Percentiles rank a stretch among this genome's conserved stretches.
These are phyloP conservation scores for Lucilia cuprina DNA, from an alignment of 1,140 invertebrate genomes.

Conservation along the genomic window DNA sequence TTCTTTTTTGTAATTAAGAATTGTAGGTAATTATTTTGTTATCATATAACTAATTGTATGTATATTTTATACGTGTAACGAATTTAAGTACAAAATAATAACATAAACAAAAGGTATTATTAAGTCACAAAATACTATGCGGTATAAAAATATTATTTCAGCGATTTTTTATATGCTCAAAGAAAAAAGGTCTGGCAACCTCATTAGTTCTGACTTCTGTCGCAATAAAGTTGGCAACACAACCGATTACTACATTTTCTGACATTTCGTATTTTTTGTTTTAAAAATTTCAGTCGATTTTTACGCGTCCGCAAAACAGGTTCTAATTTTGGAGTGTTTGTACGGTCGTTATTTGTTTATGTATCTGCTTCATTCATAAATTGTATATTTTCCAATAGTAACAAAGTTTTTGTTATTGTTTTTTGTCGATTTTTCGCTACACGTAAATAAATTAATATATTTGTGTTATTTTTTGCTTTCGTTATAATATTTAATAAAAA, in stretches of 20 bases:
- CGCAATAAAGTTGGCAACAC: background rate
- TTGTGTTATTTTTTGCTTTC: background rate
- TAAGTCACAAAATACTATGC: too few species aligned
- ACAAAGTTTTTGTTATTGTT: background rate
- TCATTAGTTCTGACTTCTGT: too few species aligned
- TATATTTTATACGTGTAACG: too few species aligned
- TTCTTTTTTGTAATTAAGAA: too few species aligned
- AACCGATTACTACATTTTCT: background rate
- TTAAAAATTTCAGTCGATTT: slow-evolving; percentile 24
- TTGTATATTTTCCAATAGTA: background rate
- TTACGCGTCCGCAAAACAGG: slow-evolving; percentile 16
- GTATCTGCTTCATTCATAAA: background rate
- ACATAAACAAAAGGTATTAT: too few species aligned
- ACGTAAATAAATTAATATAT: background rate
- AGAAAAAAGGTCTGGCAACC: too few species aligned
- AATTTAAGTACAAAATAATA: too few species aligned
- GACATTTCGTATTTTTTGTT: slow-evolving; percentile 10
- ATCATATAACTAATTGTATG: too few species aligned
- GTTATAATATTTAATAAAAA: background rate
- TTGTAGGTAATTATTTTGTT: too few species aligned
- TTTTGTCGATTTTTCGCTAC: background rate
- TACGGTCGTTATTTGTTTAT: background rate
- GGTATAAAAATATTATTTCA: too few species aligned
- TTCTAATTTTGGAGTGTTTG: background rate
- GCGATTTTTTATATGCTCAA: too few species aligned